Percentiles rank a stretch among this genome's conserved stretches.
These are phyloP conservation scores for Syrphus vitripennis DNA, from an alignment of 2,888 invertebrate species.

Conservation along the genomic window DNA sequence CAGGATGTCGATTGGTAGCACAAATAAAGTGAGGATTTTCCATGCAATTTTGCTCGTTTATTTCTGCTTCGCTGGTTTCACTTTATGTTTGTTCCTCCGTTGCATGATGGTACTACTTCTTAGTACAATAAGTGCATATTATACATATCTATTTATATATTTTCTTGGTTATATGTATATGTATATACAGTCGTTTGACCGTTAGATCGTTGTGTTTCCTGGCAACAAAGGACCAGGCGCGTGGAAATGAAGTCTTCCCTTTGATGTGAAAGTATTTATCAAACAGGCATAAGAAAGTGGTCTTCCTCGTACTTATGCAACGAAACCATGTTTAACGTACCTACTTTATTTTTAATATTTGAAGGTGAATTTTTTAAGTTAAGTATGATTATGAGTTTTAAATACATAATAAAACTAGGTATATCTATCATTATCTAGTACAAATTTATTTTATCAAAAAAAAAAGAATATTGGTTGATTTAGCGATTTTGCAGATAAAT, in stretches of 20 bases:
- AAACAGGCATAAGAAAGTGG: slow-evolving; percentile 42
- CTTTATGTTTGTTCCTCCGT: slow-evolving; percentile 34
- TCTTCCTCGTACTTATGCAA: slow-evolving; percentile 23
- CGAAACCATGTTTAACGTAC: slow-evolving; percentile 12
- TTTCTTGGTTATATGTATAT: not conserved
- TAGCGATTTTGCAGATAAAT: no score
- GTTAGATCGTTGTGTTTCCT: not conserved
- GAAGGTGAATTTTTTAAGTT: not conserved
- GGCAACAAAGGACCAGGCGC: not conserved
- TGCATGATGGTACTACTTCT: not conserved
- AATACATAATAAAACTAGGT: not conserved
- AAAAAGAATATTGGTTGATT: no score
- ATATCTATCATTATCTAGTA: no score
- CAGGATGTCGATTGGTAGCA: slow-evolving; percentile 35
- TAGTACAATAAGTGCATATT: slow-evolving; percentile 25
- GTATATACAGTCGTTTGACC: not conserved
- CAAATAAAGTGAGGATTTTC: slow-evolving; percentile 50
- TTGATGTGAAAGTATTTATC: slow-evolving; percentile 59
- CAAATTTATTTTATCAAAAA: no score
- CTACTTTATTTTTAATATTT: not conserved
- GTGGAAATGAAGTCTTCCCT: slow-evolving; percentile 34
- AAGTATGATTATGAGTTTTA: not conserved
- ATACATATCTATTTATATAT: slow-evolving; percentile 18
- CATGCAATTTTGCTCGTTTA: slow-evolving; percentile 51
- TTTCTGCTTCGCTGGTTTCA: slow-evolving; percentile 35